A percentile compares a stretch with the other conserved stretches of the same genome.
phyloP scores from a whole-genome alignment of 2,797 vertebrate genomes.

The Malurus splendens region DNA sequence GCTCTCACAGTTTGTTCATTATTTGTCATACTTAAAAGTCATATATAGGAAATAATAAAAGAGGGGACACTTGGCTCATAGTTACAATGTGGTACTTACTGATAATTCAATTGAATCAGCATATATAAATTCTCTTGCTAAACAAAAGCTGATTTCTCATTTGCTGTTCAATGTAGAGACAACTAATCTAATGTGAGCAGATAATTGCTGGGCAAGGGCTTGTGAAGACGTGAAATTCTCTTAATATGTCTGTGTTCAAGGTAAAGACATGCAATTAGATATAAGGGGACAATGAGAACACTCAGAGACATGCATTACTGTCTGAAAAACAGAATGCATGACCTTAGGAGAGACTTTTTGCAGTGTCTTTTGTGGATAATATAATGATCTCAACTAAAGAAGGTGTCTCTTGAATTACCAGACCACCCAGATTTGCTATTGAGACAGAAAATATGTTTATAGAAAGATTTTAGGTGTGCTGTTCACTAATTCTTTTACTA shows the following conservation, averaged over 20 bases:
- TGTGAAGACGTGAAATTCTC: neutral
- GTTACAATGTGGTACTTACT: neutral
- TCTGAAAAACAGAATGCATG: neutral
- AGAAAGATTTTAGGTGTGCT: neutral
- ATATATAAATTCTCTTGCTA: neutral
- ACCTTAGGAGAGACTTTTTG: neutral
- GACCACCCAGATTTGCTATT: neutral
- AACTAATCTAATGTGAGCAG: neutral
- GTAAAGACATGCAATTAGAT: neutral
- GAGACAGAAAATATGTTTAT: conserved; percentile 5
- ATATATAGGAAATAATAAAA: neutral
- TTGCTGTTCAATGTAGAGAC: neutral
- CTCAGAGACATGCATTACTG: neutral
- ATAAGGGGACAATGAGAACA: neutral
- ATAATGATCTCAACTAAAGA: neutral
- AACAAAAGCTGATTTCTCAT: neutral
- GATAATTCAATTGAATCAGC: neutral
- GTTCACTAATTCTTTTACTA: neutral
- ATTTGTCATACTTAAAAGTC: neutral
- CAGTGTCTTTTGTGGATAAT: neutral
- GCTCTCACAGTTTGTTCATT: neutral
- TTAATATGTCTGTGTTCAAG: neutral
- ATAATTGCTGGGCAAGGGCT: neutral
- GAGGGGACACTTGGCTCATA: neutral
- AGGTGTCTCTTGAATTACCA: neutral